Evolutionary conservation across 2,888 invertebrate genomes (phyloP), one percentile per base, ranked within the genome.

Genomic region (Oeneis ivallda): DNA sequence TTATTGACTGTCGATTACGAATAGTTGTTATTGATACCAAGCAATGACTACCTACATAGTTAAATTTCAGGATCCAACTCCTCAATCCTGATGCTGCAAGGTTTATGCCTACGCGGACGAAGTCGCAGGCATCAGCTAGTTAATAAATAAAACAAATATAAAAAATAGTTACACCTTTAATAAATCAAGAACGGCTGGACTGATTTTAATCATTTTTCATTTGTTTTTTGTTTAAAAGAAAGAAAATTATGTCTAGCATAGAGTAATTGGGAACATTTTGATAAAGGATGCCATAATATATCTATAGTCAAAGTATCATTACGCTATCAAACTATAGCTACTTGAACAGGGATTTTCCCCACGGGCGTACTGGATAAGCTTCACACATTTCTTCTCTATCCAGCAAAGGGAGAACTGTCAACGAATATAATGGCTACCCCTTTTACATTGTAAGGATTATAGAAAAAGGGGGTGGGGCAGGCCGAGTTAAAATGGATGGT

Each of bases 321-420:
- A 60, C 34, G 11, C 37, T 60, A 49, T 60, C 77, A 77, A 75
- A 76, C 76, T 78, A 77, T 79, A 76, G 75, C 77, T 74, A 72
- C 64, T 64, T 58, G 65, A 69, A 77, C 73, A 75, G 73, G 77
- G 79, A 74, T 74, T 72, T 74, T 73, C 79, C 84, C 80, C 80
- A 66, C 71, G 83, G 78, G 80, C 68, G 74, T 74, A 76, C 69
- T 72, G 66, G 60, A 73, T 74, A 76, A 74, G 78, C 77, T 79
- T 78, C 75, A 73, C 75, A 75, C 75, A 74, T 75, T 74, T 73
- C 74, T 76, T 74, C 75, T 70, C 71, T 68, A 73, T 70, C 80
- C 77, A 81, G 73, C 73, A 43, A 70, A 71, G 32, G 63, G 62
- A 69, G 75, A 74, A 64, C 75, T 70, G 69, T 69, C 65, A 68